Percentiles rank a stretch among this genome's conserved stretches.
Conservation (phyloP, 1,140 invertebrate species). For the Tetramorium simillimum region DNA sequence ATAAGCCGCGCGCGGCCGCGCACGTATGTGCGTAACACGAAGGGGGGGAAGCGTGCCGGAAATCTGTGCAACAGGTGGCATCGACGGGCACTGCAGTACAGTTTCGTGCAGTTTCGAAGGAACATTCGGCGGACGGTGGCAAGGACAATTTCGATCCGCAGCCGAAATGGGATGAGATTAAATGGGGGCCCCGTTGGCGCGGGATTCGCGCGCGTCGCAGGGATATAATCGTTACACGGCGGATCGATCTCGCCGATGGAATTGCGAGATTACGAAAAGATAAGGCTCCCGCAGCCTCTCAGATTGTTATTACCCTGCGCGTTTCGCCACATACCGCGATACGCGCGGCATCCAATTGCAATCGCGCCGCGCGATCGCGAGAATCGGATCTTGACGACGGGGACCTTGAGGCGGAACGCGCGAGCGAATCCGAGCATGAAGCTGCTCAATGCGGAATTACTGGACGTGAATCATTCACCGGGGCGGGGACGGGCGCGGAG, state of each 20-base stretch:
- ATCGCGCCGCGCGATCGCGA: background rate
- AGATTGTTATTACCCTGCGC: background rate
- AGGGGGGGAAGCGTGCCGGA: constrained; percentile 76
- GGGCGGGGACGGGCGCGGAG: background rate
- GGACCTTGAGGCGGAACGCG: constrained; percentile 30
- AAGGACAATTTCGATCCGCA: constrained; percentile 50
- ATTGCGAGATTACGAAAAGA: constrained; percentile 12
- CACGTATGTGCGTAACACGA: constrained; percentile 40
- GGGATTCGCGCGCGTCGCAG: background rate
- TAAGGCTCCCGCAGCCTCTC: background rate
- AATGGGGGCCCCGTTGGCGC: background rate
- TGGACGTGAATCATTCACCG: constrained; percentile 36
- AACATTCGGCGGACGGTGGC: constrained; percentile 45
- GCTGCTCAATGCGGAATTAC: constrained; percentile 37
- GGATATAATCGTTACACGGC: background rate
- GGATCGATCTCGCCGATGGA: constrained; percentile 1
- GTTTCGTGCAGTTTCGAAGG: constrained; percentile 74
- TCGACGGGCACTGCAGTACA: constrained; percentile 70
- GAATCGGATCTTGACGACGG: background rate
- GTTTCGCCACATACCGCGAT: too few species aligned
- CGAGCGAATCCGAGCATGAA: constrained; percentile 27
- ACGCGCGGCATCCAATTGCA: background rate
- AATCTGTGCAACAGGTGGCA: constrained; percentile 83
- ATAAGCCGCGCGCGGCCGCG: background rate
- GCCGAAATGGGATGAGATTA: constrained; percentile 42